Base-by-base conservation (phyloP, 2,113 vertebrate genomes). In the Pseudorhombus dupliciocellatus region DNA sequence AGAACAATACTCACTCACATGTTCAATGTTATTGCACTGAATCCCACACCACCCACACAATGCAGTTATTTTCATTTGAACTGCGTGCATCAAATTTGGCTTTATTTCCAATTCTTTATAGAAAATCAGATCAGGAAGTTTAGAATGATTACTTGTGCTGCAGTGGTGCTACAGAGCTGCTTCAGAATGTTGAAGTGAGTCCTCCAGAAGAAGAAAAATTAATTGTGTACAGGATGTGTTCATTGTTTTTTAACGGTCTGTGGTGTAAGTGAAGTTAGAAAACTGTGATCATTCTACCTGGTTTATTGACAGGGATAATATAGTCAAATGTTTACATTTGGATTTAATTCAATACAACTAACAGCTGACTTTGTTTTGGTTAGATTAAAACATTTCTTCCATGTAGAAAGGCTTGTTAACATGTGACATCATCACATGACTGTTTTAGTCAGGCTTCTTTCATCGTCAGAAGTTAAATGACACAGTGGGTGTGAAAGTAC, bases 361-460 rank as follows among this genome's bases (percentile, higher is more conserved):
- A n/a, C n/a, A n/a, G 37, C 18, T 48, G 15, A 66, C 0, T 59
- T n/a, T 4, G 44, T 70, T 25, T 40, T 21, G 31, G 50, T 46
- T 11, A 58, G 26, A 44, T 14, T 12, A 34, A 8, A 44, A 74
- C 54, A 69, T 21, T 1, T n/a, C 26, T 2, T 53, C 24, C 0
- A 25, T 44, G 20, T 56, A 56, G 54, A 46, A 56, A 20, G 26
- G 7, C 24, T 54, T 18, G 15, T 26, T 46, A 11, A 48, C 15
- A 31, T 67, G 8, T n/a, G 51, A 18, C 40, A 10, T n/a, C 20
- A 7, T 53, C 21, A 15, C 16, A 20, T 12, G 1, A 76, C 53
- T 60, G 52, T 28, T 40, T 70, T 24, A 59, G 51, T 51, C 8
- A 8, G 21, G 15, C 5, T 28, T 58, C 16, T 73, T 40, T 58